Evolutionary conservation across 2,113 vertebrate genomes (phyloP).

Genomic region (Callocephalon fimbriatum): DNA sequence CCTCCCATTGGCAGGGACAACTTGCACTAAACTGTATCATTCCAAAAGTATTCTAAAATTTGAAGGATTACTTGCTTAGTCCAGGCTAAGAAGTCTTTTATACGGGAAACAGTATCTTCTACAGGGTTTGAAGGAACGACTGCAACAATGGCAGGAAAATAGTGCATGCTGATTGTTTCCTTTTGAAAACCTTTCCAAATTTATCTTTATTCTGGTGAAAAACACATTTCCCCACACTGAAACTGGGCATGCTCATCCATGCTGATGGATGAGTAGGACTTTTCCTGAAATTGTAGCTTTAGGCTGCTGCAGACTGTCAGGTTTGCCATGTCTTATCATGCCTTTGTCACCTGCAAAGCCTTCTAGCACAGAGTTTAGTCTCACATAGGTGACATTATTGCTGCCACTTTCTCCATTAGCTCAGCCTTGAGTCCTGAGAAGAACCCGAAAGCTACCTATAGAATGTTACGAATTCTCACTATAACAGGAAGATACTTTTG

Average conservation of each 20-base stretch:
- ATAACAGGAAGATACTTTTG: background rate
- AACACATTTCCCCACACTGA: background rate
- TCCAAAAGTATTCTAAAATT: background rate
- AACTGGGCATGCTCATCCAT: background rate
- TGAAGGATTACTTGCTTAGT: background rate
- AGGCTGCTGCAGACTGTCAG: background rate
- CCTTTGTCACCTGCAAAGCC: background rate
- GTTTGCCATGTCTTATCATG: background rate
- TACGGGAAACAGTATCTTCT: background rate
- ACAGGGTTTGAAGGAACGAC: background rate
- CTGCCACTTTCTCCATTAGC: background rate
- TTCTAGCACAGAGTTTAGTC: background rate
- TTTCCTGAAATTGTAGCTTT: background rate
- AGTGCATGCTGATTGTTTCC: fast-evolving
- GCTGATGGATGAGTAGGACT: background rate
- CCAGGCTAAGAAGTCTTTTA: background rate
- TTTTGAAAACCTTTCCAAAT: background rate
- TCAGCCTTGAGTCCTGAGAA: background rate
- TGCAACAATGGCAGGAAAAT: background rate
- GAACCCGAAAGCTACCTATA: background rate
- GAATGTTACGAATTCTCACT: background rate
- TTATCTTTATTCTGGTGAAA: background rate
- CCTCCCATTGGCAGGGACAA: background rate
- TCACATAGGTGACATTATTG: background rate
- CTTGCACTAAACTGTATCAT: background rate